A percentile compares a stretch with the other conserved stretches of the same genome.
Conservation (phyloP, 2,888 invertebrate genomes). For the Tanaodytes sp. region DNA sequence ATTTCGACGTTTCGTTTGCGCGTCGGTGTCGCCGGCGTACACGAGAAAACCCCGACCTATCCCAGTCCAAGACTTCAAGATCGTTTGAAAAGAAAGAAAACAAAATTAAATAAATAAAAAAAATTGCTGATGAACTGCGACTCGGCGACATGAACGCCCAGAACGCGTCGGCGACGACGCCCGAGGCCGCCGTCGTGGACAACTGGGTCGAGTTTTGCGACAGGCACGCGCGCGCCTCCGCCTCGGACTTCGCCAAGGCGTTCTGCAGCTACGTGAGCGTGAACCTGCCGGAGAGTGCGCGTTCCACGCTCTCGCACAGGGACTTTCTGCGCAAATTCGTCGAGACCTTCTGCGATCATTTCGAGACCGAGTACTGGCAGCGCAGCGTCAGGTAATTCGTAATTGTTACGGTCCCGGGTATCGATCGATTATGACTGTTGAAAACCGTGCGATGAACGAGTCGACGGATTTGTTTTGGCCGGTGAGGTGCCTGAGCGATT, state of each 20-base stretch:
- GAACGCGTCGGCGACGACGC: constrained; percentile 72
- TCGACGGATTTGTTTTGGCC: background rate
- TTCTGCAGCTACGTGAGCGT: constrained; percentile 85
- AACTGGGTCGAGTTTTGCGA: constrained; percentile 90
- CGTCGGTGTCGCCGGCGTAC: too few species aligned
- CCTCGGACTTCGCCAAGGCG: constrained; percentile 90
- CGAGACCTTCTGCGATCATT: constrained; percentile 88
- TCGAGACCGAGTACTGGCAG: constrained; percentile 83
- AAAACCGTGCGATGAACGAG: too few species aligned
- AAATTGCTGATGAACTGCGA: too few species aligned
- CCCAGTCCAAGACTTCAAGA: too few species aligned
- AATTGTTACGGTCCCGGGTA: too few species aligned
- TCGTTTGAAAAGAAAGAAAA: too few species aligned
- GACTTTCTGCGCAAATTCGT: constrained; percentile 88
- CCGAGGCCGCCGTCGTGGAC: constrained; percentile 78
- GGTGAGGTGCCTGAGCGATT: too few species aligned
- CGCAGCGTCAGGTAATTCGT: constrained; percentile 69
- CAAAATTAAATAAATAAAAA: too few species aligned
- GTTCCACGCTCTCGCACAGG: constrained; percentile 81
- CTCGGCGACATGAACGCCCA: constrained; percentile 62
- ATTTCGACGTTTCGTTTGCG: too few species aligned
- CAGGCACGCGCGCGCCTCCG: constrained; percentile 88
- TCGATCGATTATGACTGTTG: too few species aligned
- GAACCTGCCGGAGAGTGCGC: constrained; percentile 79
- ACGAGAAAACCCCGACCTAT: too few species aligned